Percentiles rank a stretch among this genome's conserved stretches.
Conservation (phyloP, 2,797 vertebrate genomes). For the Argentina silus region DNA sequence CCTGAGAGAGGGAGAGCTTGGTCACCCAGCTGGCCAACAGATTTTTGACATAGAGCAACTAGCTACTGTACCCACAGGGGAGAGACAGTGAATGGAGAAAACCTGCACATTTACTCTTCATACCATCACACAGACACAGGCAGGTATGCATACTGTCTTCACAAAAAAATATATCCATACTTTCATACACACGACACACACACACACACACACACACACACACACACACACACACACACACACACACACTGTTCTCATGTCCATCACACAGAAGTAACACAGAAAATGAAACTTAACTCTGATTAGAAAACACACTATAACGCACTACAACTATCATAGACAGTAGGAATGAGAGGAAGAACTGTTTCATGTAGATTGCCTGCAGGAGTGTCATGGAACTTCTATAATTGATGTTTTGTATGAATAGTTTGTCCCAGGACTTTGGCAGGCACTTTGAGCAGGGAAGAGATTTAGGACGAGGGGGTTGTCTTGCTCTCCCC, state of each 20-base stretch:
- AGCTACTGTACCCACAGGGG: slow-evolving; percentile 17
- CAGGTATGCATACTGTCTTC: no score
- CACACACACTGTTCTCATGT: not conserved
- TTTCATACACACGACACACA: slow-evolving; percentile 22
- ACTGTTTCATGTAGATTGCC: not conserved
- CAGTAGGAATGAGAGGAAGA: not conserved
- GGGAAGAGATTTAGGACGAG: no score
- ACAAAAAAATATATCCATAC: not conserved
- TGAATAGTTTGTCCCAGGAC: no score
- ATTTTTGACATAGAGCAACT: slow-evolving; percentile 26
- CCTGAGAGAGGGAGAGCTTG: slow-evolving; percentile 74
- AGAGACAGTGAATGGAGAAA: slow-evolving; percentile 54
- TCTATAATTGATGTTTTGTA: not conserved
- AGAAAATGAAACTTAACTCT: not conserved
- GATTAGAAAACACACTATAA: no score
- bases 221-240: slow-evolving; percentile 1
- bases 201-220: slow-evolving; percentile 5
- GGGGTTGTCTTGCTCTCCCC: no score
- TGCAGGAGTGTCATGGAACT: not conserved
- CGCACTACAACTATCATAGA: slow-evolving; percentile 3
- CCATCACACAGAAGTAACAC: slow-evolving; percentile 1
- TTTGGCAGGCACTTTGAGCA: no score
- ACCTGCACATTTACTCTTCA: slow-evolving; percentile 56
- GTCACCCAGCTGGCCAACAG: slow-evolving; percentile 56
- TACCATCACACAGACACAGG: no score